Conservation (phyloP, 2,797 vertebrate genomes). For the Odontamblyopus rebecca region DNA sequence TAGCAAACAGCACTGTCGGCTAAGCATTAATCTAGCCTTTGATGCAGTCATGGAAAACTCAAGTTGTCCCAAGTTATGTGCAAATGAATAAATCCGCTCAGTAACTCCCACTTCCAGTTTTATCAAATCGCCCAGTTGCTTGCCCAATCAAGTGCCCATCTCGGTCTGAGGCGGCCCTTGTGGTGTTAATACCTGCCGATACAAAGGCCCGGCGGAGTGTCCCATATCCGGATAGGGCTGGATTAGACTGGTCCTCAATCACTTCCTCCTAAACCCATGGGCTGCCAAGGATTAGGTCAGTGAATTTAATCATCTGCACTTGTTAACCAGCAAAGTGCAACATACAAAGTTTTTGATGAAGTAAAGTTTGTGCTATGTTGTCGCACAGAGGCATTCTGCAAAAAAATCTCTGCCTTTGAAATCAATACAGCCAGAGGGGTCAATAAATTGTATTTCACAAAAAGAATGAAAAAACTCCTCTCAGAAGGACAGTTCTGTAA, state of each 20-base stretch:
- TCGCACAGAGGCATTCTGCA: too few species aligned
- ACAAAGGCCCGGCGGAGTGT: constrained; percentile 72
- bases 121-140: constrained; percentile 30
- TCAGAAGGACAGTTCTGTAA: not conserved
- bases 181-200: constrained; percentile 73
- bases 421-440: not conserved
- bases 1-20: not conserved
- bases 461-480: too few species aligned
- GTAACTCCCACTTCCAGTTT: constrained; percentile 26
- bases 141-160: constrained; percentile 58
- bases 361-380: not conserved
- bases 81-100: constrained; percentile 40
- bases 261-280: constrained; percentile 69
- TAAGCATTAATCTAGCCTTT: not conserved
- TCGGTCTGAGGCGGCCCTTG: constrained; percentile 63
- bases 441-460: not conserved
- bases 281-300: constrained; percentile 73
- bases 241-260: constrained; percentile 77
- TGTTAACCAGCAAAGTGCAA: constrained; percentile 77
- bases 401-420: not conserved
- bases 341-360: constrained; percentile 35
- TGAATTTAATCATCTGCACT: constrained; percentile 77
- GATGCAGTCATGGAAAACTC: constrained; percentile 36
- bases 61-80: constrained; percentile 42
- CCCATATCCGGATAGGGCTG: constrained; percentile 70